Evolutionary conservation across 1,140 invertebrate genomes (phyloP).

Genomic region (Ceratosolen fusciceps): DNA sequence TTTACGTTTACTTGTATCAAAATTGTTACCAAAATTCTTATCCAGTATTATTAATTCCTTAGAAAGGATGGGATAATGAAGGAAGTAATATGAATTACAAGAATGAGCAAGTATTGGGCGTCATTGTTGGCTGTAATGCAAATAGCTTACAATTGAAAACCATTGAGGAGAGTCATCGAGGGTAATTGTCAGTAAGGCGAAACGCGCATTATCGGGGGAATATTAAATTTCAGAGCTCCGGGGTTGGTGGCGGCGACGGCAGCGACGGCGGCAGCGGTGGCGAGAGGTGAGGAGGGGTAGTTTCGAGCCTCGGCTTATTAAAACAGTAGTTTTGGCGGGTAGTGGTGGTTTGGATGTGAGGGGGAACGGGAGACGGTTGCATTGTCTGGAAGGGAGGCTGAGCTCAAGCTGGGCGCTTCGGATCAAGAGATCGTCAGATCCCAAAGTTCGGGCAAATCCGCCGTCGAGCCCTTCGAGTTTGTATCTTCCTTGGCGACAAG

Average conservation of each 20-base stretch:
- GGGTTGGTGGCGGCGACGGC: background rate
- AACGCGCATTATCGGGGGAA: background rate
- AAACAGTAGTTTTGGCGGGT: background rate
- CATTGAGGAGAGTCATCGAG: background rate
- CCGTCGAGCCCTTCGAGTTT: slow-evolving; percentile 19
- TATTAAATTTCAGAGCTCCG: slow-evolving; percentile 27
- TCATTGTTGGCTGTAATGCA: background rate
- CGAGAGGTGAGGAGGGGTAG: background rate
- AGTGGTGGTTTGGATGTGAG: no score
- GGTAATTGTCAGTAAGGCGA: background rate
- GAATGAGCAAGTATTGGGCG: background rate
- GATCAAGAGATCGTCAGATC: slow-evolving; percentile 30
- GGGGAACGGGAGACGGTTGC: background rate
- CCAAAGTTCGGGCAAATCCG: slow-evolving; percentile 49
- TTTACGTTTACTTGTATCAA: no score
- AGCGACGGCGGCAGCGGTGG: background rate
- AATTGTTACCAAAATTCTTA: no score
- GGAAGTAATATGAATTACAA: no score
- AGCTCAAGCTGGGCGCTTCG: slow-evolving; percentile 8
- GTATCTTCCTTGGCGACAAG: background rate
- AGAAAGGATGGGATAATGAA: no score
- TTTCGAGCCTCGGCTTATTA: background rate
- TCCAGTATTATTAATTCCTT: no score
- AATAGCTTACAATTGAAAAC: background rate
- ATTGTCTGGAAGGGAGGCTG: background rate